Evolutionary conservation across 2,113 vertebrate genomes (phyloP).

Genomic region (Melospiza georgiana): DNA sequence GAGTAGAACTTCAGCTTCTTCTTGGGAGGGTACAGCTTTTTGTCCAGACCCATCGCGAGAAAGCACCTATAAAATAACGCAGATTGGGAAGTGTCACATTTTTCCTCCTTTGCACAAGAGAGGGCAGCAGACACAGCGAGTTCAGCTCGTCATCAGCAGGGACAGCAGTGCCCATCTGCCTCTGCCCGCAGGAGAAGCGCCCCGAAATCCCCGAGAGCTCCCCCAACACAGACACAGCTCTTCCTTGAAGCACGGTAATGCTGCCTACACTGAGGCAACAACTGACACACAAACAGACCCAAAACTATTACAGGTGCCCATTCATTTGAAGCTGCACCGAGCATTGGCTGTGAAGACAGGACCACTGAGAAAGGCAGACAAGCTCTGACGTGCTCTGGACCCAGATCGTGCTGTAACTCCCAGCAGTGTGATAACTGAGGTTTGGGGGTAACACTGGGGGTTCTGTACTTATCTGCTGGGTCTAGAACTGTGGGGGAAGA

Average conservation of each 20-base stretch:
- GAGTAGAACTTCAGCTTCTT: constrained; percentile 52
- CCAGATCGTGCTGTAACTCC: not conserved
- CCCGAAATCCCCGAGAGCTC: not conserved
- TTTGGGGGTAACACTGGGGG: not conserved
- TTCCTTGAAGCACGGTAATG: not conserved
- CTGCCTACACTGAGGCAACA: not conserved
- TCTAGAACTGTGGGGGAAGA: not conserved
- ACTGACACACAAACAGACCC: not conserved
- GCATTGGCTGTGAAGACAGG: not conserved
- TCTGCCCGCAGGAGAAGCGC: not conserved
- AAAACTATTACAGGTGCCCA: not conserved
- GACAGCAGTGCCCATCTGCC: not conserved
- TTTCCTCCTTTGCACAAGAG: not conserved
- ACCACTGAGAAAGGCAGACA: not conserved
- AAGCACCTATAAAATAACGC: constrained; percentile 82
- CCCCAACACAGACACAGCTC: not conserved
- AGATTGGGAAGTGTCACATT: not conserved
- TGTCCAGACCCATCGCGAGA: constrained; percentile 88
- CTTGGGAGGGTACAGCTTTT: constrained; percentile 78
- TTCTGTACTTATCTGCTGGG: not conserved
- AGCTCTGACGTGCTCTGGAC: not conserved
- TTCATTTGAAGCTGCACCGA: not conserved
- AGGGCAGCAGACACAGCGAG: not conserved
- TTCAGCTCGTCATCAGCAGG: not conserved
- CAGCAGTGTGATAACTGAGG: not conserved